A percentile compares a stretch with the other conserved stretches of the same genome.
Conservation (phyloP, 2,797 vertebrate genomes). For the Onychomys torridus region DNA sequence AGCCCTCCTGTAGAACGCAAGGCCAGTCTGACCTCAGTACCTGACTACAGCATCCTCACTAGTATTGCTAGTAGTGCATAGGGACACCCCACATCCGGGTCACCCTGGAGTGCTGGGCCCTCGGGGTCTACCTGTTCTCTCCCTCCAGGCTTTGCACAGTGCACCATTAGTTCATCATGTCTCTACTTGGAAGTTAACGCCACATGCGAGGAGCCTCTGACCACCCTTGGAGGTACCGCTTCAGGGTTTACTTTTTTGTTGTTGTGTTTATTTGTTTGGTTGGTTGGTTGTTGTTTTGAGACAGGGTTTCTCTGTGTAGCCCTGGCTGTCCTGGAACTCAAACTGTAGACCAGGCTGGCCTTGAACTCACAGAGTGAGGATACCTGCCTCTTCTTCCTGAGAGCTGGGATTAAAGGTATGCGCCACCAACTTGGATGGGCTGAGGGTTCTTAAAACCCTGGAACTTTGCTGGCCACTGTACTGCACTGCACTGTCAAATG, state of each 20-base stretch:
- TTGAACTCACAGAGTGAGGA: no score
- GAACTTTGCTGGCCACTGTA: background rate
- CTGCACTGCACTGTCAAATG: background rate
- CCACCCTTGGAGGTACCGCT: rapidly evolving
- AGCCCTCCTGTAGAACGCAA: background rate
- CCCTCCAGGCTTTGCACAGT: background rate
- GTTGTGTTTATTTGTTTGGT: background rate
- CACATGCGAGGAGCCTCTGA: background rate
- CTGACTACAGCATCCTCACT: background rate
- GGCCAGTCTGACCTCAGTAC: background rate
- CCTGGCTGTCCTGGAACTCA: background rate
- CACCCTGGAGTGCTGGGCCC: background rate
- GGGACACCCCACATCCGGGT: background rate
- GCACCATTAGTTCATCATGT: background rate
- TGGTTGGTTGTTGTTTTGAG: background rate
- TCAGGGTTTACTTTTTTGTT: background rate
- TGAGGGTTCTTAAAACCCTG: background rate
- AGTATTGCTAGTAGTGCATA: background rate
- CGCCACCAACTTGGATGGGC: background rate
- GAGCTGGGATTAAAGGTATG: background rate
- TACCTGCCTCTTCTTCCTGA: background rate
- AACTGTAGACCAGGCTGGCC: background rate
- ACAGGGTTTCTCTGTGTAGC: background rate
- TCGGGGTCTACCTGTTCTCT: background rate
- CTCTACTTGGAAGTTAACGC: background rate